Evolutionary conservation across 2,797 vertebrate genomes (phyloP), one percentile per base, ranked within the genome.

Genomic region (Mus minutoides): DNA sequence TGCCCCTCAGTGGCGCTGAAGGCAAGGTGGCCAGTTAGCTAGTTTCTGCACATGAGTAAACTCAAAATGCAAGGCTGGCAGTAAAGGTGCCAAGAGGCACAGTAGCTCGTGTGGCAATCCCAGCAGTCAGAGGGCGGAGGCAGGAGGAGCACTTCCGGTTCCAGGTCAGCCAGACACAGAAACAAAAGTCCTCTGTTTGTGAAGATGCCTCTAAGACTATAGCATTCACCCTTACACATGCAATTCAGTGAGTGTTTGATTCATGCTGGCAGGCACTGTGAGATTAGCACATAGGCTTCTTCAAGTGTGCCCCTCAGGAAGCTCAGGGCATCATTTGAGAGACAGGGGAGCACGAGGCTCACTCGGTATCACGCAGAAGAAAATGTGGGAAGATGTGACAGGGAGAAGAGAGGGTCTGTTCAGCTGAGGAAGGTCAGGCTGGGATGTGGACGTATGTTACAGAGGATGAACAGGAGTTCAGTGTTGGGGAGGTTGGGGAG

Each of bases 201-300:
- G 67, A 88, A 64, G 78, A 43, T 84, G 87, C 40, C 62, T 26
- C 0, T 31, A 75, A 67, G 67, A 76, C 60, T 77, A 4, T 13
- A 31, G 26, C 58, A 5, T 40, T 88, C 34, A 49, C 49, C 84
- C 62, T 75, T 31, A 8, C 24, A 64, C 56, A 64, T 86, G 62
- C 54, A 80, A 56, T 46, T 94, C 88, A 58, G 34, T 52, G 89
- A 26, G 46, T 80, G n/a, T 43, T 88, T 84, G 79, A n/a, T 86
- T 71, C 79, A 87, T 91, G 69, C 62, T 77, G 71, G 64, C 26
- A 87, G 91, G 76, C 29, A 71, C 78, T 56, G 2, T 71, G 49
- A 73, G 52, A n/a, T 73, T 56, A 85, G 76, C 79, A 49, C 19
- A 0, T 10, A 11, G 17, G 64, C 60, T 64, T 17, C 73, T 64